Percentiles rank a stretch among this genome's conserved stretches.
These are phyloP conservation scores for Sebastes aleutianus DNA, from an alignment of 2,797 vertebrate species.

Conservation along the genomic window DNA sequence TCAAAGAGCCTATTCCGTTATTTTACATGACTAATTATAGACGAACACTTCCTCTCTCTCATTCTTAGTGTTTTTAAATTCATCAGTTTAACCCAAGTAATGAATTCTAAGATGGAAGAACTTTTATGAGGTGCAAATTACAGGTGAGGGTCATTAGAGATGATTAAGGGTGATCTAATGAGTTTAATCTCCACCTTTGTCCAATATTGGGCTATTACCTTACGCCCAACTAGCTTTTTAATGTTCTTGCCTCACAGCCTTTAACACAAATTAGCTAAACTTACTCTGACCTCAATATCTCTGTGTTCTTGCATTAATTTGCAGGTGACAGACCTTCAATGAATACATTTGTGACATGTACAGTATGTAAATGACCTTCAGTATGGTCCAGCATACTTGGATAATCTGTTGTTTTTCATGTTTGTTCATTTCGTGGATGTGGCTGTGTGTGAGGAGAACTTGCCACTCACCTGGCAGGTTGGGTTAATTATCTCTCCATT, in stretches of 20 bases:
- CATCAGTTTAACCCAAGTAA: slow-evolving; percentile 27
- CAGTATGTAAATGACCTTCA: neutral
- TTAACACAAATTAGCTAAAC: slow-evolving; percentile 63
- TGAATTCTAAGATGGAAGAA: slow-evolving; percentile 47
- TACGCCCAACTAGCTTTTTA: slow-evolving; percentile 58
- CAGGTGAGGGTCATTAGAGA: slow-evolving; percentile 59
- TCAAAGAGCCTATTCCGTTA: neutral
- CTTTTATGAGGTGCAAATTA: slow-evolving; percentile 63
- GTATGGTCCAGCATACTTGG: neutral
- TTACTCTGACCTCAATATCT: slow-evolving; percentile 59
- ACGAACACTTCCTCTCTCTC: neutral
- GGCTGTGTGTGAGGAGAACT: neutral
- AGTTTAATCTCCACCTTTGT: slow-evolving; percentile 62
- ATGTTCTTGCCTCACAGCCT: slow-evolving; percentile 55
- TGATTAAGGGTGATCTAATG: slow-evolving; percentile 62
- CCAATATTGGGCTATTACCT: slow-evolving; percentile 63
- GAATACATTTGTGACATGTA: neutral
- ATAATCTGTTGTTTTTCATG: neutral
- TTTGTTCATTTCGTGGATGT: neutral
- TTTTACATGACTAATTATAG: neutral
- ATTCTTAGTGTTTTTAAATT: slow-evolving; percentile 37
- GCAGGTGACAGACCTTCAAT: slow-evolving; percentile 25
- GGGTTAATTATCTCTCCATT: no score
- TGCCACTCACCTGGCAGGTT: neutral
- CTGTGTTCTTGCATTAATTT: slow-evolving; percentile 45